These are phyloP conservation scores for Indicator indicator DNA, from an alignment of 2,113 vertebrate genomes.

Conservation along the genomic window DNA sequence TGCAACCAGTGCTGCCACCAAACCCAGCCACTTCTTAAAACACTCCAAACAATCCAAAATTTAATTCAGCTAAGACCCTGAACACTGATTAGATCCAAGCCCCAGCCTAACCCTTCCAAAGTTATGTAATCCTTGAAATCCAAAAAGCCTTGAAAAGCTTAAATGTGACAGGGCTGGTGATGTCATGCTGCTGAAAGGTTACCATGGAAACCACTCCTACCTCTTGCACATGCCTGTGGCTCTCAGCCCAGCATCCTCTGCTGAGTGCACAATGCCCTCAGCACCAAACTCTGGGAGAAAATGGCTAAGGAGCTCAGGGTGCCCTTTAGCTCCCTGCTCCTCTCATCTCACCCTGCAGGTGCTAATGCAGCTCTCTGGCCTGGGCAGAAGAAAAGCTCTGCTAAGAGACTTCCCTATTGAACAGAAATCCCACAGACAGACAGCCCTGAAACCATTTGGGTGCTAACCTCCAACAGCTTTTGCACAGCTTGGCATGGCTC, in stretches of 20 bases:
- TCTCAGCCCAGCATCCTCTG: background rate
- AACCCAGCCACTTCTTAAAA: background rate
- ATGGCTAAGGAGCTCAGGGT: accelerated
- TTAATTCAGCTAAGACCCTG: slow-evolving; percentile 32
- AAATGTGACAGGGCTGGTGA: slow-evolving; percentile 45
- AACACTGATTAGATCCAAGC: slow-evolving; percentile 38
- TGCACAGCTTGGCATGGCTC: accelerated
- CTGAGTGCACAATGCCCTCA: background rate
- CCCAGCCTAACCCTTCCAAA: background rate
- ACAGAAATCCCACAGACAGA: accelerated
- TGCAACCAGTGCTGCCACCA: accelerated
- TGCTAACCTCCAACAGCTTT: background rate
- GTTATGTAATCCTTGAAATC: slow-evolving; percentile 56
- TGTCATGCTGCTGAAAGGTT: slow-evolving; percentile 58
- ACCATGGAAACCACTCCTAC: slow-evolving; percentile 46
- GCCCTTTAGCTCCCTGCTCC: background rate
- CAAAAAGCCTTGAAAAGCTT: slow-evolving; percentile 53
- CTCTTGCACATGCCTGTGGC: background rate
- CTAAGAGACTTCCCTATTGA: accelerated
- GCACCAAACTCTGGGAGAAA: accelerated
- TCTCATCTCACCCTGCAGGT: accelerated
- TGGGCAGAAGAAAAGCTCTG: background rate
- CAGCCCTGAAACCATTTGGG: accelerated
- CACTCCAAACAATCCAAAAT: background rate
- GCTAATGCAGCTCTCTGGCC: accelerated